Conservation (phyloP, 2,113 vertebrate species). For the Charina bottae region DNA sequence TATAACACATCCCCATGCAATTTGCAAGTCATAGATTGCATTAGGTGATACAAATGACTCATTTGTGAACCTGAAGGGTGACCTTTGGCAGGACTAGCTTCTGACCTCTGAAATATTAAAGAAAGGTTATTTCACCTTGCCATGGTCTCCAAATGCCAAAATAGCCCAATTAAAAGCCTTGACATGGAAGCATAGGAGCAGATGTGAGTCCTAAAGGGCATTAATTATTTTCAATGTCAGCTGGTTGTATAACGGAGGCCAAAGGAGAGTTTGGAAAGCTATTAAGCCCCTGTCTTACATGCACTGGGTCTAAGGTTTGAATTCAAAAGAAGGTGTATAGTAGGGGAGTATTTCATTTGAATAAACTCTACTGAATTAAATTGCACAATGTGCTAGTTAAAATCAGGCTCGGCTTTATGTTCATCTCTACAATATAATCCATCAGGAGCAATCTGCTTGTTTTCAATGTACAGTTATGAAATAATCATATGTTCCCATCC, state of each 20-base stretch:
- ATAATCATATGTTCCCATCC: constrained; percentile 74
- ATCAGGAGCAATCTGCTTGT: constrained; percentile 57
- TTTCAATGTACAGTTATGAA: constrained; percentile 70
- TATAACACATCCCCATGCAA: constrained; percentile 80
- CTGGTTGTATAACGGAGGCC: constrained; percentile 84
- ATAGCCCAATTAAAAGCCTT: constrained; percentile 91
- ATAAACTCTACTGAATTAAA: constrained; percentile 42
- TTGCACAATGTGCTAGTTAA: constrained; percentile 52
- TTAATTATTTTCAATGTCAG: constrained; percentile 89
- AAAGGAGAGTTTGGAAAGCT: constrained; percentile 85
- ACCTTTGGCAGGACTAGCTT: constrained; percentile 83
- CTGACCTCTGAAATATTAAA: constrained; percentile 88
- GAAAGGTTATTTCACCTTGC: constrained; percentile 88
- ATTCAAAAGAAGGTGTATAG: constrained; percentile 68
- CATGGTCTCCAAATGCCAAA: constrained; percentile 90
- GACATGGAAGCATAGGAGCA: constrained; percentile 87
- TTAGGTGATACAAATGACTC: constrained; percentile 87
- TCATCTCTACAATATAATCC: constrained; percentile 45
- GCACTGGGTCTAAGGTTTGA: constrained; percentile 77
- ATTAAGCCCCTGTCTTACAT: constrained; percentile 79
- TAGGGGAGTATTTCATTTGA: constrained; percentile 63
- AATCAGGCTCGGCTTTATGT: constrained; percentile 30
- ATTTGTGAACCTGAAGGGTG: constrained; percentile 85
- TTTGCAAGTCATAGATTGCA: constrained; percentile 87
- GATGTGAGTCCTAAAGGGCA: constrained; percentile 87